phyloP scores from a whole-genome alignment of 2,113 vertebrate genomes.

The Passer domesticus region DNA sequence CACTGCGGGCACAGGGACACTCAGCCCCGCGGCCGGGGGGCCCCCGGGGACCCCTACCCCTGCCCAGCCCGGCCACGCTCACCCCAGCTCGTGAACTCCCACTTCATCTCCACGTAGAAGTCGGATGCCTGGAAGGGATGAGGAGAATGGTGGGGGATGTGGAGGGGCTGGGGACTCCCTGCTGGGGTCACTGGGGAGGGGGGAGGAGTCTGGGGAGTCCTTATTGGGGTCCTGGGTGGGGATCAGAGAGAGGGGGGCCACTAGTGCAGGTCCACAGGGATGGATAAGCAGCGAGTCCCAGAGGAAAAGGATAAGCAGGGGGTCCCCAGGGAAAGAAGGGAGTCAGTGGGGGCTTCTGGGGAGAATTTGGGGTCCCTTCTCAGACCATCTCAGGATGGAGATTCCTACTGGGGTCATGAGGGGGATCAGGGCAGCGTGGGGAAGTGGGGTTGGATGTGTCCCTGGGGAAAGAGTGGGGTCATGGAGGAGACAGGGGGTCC shows the following conservation, averaged over 20 bases:
- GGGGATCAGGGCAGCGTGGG: neutral
- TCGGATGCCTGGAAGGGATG: constrained; percentile 81
- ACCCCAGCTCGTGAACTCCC: constrained; percentile 99
- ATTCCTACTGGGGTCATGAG: rapidly evolving
- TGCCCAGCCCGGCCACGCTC: constrained; percentile 15
- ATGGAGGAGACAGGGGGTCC: neutral
- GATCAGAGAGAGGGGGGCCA: neutral
- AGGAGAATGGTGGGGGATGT: neutral
- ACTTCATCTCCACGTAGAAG: constrained; percentile 98
- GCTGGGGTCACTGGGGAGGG: neutral
- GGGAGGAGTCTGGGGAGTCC: too few species aligned
- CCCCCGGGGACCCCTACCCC: rapidly evolving
- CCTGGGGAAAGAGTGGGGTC: neutral
- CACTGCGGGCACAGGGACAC: constrained; percentile 64
- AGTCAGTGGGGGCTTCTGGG: neutral
- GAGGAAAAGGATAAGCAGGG: neutral
- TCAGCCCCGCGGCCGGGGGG: rapidly evolving
- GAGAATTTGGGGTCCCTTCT: neutral
- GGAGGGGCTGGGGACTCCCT: neutral
- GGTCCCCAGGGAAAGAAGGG: neutral
- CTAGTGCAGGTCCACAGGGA: neutral
- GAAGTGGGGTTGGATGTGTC: neutral
- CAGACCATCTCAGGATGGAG: neutral
- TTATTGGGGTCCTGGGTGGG: too few species aligned
- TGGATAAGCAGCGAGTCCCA: neutral